Evolutionary conservation across 2,888 invertebrate species (phyloP).

Genomic region (Caenorhabditis japonica): DNA sequence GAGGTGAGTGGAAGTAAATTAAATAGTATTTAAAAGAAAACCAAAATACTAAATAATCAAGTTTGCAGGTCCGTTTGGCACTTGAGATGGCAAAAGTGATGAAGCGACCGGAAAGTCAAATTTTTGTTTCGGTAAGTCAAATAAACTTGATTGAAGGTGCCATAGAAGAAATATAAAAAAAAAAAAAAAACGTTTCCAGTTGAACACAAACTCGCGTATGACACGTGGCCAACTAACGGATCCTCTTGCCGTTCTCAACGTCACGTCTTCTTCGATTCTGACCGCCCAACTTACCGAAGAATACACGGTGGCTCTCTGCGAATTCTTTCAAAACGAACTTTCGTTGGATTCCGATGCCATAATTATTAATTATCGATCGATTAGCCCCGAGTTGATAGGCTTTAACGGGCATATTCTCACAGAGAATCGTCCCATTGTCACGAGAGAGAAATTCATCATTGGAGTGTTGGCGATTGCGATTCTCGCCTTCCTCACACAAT

Average conservation of each 20-base stretch:
- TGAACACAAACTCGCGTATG: constrained; percentile 20
- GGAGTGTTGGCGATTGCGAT: constrained; percentile 11
- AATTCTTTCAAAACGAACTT: constrained; percentile 25
- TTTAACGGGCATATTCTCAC: constrained; percentile 37
- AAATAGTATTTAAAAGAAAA: background rate
- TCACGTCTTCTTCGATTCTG: constrained; percentile 23
- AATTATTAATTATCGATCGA: constrained; percentile 32
- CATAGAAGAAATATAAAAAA: background rate
- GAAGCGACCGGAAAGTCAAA: constrained; percentile 40
- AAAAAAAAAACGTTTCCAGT: constrained; percentile 25
- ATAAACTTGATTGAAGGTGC: background rate
- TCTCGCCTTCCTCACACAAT: constrained; percentile 15
- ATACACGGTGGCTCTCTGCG: constrained; percentile 29
- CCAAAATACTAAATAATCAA: background rate
- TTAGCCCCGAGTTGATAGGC: constrained; percentile 29
- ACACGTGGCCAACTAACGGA: constrained; percentile 32
- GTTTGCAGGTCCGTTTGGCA: constrained; percentile 19
- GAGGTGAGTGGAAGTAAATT: constrained; percentile 10
- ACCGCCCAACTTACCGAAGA: constrained; percentile 28
- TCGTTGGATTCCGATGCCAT: constrained; percentile 18
- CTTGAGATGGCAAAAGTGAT: constrained; percentile 34
- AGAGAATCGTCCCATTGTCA: constrained; percentile 24
- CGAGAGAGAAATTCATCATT: constrained; percentile 13
- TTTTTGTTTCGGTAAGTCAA: constrained; percentile 28
- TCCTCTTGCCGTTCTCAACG: constrained; percentile 27